Conservation (phyloP, 2,888 invertebrate species). For the Rotaria magnacalcarata region DNA sequence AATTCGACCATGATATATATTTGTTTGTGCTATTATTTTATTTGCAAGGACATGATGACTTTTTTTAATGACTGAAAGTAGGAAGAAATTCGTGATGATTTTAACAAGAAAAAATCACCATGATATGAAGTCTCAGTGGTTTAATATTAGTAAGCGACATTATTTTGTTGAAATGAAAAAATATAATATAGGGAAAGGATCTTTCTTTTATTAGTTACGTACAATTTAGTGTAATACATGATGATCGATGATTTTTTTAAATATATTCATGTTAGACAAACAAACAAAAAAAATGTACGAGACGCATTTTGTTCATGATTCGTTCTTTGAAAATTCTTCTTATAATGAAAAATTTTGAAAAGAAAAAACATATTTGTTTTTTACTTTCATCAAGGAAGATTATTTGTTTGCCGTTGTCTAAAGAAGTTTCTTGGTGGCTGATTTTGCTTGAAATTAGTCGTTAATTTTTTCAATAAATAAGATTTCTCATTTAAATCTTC, state of each 20-base stretch:
- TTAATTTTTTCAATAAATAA: background rate
- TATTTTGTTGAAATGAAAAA: constrained; percentile 32
- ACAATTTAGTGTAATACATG: background rate
- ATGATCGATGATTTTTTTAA: background rate
- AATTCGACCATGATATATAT: too few relatives aligned
- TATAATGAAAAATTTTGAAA: background rate
- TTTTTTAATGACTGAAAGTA: too few relatives aligned
- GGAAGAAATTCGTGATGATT: too few relatives aligned
- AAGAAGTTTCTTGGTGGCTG: background rate
- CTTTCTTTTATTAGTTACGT: background rate
- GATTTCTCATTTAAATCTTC: background rate
- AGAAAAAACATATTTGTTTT: background rate
- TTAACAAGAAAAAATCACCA: too few relatives aligned
- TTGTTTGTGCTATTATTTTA: too few relatives aligned
- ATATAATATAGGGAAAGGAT: background rate
- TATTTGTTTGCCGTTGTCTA: background rate
- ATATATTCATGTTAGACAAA: background rate
- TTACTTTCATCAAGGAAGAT: background rate
- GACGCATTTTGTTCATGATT: background rate
- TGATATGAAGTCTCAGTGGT: too few relatives aligned
- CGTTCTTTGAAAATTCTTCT: background rate
- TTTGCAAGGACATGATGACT: too few relatives aligned
- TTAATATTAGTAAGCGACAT: too few relatives aligned
- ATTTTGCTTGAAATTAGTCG: background rate
- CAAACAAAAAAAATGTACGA: background rate